Evolutionary conservation across 2,113 vertebrate species (phyloP).

Genomic region (Leptobrachium ailaonicum): DNA sequence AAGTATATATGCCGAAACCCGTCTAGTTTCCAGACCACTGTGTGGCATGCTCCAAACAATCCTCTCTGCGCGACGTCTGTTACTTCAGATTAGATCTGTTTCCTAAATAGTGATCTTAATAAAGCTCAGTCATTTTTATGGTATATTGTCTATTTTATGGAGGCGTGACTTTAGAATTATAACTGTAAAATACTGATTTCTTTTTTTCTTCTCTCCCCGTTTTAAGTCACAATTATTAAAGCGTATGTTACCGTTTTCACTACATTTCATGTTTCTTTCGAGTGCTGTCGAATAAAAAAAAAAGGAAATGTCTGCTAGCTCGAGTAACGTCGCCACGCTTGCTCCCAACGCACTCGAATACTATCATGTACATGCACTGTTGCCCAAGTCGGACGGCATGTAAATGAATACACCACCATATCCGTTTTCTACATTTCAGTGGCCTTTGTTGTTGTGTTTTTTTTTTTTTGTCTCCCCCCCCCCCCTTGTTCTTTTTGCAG

Average conservation of each 20-base stretch:
- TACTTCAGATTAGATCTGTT: constrained; percentile 86
- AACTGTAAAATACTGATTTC: constrained; percentile 70
- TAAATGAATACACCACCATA: constrained; percentile 75
- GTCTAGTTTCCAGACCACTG: constrained; percentile 83
- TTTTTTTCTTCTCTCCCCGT: constrained; percentile 41
- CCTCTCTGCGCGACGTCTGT: constrained; percentile 81
- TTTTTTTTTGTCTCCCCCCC: too few species aligned
- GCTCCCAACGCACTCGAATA: constrained; percentile 56
- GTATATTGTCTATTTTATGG: constrained; percentile 72
- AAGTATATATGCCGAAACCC: constrained; percentile 60
- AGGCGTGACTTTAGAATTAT: constrained; percentile 72
- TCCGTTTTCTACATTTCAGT: constrained; percentile 97
- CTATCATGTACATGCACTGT: constrained; percentile 88
- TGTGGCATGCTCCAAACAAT: constrained; percentile 88
- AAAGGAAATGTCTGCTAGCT: constrained; percentile 79
- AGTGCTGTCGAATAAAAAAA: constrained; percentile 79
- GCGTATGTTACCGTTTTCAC: constrained; percentile 78
- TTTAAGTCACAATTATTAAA: constrained; percentile 62
- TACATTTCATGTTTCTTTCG: constrained; percentile 93
- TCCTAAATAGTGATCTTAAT: constrained; percentile 87
- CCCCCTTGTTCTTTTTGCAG: constrained; percentile 65
- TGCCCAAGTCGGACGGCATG: constrained; percentile 83
- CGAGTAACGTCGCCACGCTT: constrained; percentile 81
- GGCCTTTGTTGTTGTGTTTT: constrained; percentile 78
- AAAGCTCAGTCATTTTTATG: constrained; percentile 75